Percentiles rank a stretch among this genome's conserved stretches.
phyloP scores from a whole-genome alignment of 1,140 invertebrate genomes.

The Triops longicaudatus region DNA sequence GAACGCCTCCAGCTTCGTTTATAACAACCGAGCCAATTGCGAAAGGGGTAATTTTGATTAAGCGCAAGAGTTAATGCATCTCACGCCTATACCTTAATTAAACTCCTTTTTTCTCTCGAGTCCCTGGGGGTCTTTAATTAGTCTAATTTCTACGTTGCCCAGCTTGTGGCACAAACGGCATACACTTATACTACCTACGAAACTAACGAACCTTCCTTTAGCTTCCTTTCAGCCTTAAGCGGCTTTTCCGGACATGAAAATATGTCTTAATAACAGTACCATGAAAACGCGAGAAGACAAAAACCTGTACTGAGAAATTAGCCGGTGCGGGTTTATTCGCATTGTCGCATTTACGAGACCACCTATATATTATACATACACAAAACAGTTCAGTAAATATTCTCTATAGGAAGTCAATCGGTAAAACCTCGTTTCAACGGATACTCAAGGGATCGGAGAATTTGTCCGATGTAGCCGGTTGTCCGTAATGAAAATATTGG shows the following conservation, averaged over 20 bases:
- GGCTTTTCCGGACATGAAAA: neutral
- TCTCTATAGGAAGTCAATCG: too few relatives aligned
- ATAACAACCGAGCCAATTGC: neutral
- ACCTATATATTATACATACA: too few relatives aligned
- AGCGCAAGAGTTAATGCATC: constrained; percentile 14
- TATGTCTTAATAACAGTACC: constrained; percentile 4
- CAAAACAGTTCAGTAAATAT: too few relatives aligned
- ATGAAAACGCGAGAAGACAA: neutral
- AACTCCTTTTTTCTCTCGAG: neutral
- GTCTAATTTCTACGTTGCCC: neutral
- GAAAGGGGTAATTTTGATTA: neutral
- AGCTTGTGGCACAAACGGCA: neutral
- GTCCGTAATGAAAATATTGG: too few relatives aligned
- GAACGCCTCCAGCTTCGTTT: too few relatives aligned
- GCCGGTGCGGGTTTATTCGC: too few relatives aligned
- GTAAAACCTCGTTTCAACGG: too few relatives aligned
- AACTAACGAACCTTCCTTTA: neutral
- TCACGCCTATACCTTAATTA: constrained; percentile 8
- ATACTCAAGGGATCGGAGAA: too few relatives aligned
- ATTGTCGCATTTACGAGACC: too few relatives aligned
- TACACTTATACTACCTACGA: neutral
- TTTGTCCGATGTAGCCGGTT: too few relatives aligned
- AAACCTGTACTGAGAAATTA: neutral
- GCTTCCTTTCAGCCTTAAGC: neutral
- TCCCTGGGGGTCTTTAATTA: neutral